phyloP scores from a whole-genome alignment of 2,888 invertebrate genomes.

The Drosophila meridiana region DNA sequence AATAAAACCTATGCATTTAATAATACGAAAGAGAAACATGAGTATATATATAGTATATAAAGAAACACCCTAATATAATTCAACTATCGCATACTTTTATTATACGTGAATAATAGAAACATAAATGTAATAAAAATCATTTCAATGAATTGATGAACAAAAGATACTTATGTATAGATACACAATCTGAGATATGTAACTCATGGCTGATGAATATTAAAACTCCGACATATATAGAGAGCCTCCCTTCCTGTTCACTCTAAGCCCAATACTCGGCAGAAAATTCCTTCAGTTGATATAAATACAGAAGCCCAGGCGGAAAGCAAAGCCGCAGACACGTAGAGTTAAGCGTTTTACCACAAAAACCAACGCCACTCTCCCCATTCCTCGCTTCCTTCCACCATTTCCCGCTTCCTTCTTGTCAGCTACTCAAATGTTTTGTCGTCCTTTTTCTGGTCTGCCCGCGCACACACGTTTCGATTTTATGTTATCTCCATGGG shows the following conservation, averaged over 20 bases:
- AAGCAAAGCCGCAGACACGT: slow-evolving; percentile 72
- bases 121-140: not conserved
- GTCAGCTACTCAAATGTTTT: slow-evolving; percentile 2
- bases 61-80: not conserved
- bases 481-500: slow-evolving; percentile 79
- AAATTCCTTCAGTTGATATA: slow-evolving; percentile 13
- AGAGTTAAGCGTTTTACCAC: slow-evolving; percentile 78
- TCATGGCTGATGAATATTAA: not conserved
- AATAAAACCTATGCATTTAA: not conserved
- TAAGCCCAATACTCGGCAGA: not conserved
- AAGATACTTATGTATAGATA: not conserved
- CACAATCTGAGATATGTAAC: not conserved
- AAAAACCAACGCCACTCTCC: slow-evolving; percentile 39
- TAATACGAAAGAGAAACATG: not conserved
- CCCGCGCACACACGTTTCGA: slow-evolving; percentile 66
- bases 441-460: slow-evolving; percentile 24
- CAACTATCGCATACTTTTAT: not conserved
- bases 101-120: not conserved
- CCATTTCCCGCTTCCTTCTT: not conserved
- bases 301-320: slow-evolving; percentile 34
- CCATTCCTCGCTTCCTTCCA: not conserved
- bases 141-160: not conserved
- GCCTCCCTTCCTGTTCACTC: not conserved
- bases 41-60: not conserved
- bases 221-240: not conserved